Conservation (phyloP, 2,888 invertebrate genomes). For the Geotrupes spiniger region DNA sequence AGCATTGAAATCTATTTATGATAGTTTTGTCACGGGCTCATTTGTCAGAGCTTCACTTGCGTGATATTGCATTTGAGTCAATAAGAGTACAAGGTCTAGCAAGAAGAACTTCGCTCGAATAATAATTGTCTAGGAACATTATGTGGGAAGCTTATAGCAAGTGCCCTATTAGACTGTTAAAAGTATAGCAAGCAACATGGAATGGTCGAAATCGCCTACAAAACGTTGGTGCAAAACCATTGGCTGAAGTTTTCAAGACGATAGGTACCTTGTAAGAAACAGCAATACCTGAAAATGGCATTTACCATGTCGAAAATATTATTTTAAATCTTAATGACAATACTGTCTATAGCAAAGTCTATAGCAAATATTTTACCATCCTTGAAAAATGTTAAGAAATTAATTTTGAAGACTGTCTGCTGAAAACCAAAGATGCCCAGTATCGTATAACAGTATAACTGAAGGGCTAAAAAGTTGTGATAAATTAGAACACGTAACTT, state of each 20-base stretch:
- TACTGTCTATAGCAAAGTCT: constrained; percentile 71
- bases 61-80: constrained; percentile 97
- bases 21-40: constrained; percentile 74
- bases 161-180: constrained; percentile 69
- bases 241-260: constrained; percentile 80
- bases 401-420: constrained; percentile 76
- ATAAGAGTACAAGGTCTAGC: constrained; percentile 88
- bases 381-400: constrained; percentile 63
- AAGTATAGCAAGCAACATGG: constrained; percentile 63
- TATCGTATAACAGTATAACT: no score
- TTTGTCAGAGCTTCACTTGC: constrained; percentile 83
- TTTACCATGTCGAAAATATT: constrained; percentile 80
- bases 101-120: constrained; percentile 76
- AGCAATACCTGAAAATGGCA: constrained; percentile 96
- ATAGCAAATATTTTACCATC: constrained; percentile 70
- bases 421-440: constrained; percentile 61
- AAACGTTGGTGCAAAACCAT: constrained; percentile 84
- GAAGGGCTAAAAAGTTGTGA: constrained; percentile 42
- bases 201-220: constrained; percentile 89
- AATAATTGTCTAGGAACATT: constrained; percentile 94
- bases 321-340: constrained; percentile 93
- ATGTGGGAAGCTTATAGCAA: constrained; percentile 81
- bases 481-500: constrained; percentile 56
- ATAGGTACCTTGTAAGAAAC: constrained; percentile 85
- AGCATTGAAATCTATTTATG: constrained; percentile 77